Percentiles rank a stretch among this genome's conserved stretches.
Conservation (phyloP, 2,888 invertebrate genomes). For the Drosophila nr. fundita region DNA sequence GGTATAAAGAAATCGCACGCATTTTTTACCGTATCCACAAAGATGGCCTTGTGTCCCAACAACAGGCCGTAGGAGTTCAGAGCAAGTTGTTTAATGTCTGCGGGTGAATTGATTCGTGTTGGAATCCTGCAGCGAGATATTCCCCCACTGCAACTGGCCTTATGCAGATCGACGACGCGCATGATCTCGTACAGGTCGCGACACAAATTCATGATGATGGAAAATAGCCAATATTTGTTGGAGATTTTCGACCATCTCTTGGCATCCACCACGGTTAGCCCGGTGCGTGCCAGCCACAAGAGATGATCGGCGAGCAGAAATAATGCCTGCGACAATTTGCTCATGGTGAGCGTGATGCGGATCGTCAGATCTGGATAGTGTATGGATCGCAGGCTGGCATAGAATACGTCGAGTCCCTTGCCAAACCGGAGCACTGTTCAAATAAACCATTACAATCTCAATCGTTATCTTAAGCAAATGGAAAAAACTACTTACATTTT, state of each 20-base stretch:
- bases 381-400: constrained; percentile 90
- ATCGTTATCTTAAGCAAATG: not conserved
- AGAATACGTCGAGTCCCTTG: constrained; percentile 92
- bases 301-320: constrained; percentile 94
- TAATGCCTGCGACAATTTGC: constrained; percentile 91
- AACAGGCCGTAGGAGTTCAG: constrained; percentile 77
- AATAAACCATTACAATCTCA: not conserved
- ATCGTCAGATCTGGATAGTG: constrained; percentile 90
- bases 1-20: constrained; percentile 95
- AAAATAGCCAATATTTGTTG: constrained; percentile 94
- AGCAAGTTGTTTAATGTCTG: constrained; percentile 69
- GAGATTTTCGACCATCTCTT: constrained; percentile 91
- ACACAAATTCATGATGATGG: constrained; percentile 91
- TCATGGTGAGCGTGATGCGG: constrained; percentile 90
- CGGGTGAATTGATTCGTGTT: constrained; percentile 65
- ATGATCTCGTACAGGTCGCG: constrained; percentile 94
- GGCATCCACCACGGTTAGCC: constrained; percentile 87
- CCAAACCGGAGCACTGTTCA: constrained; percentile 92
- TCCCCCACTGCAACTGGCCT: constrained; percentile 84
- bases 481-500: constrained; percentile 88
- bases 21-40: constrained; percentile 94
- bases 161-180: constrained; percentile 87
- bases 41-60: constrained; percentile 87
- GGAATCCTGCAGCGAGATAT: constrained; percentile 77
- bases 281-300: constrained; percentile 92